Evolutionary conservation across 2,113 vertebrate species (phyloP).

Genomic region (Tapirus terrestris): DNA sequence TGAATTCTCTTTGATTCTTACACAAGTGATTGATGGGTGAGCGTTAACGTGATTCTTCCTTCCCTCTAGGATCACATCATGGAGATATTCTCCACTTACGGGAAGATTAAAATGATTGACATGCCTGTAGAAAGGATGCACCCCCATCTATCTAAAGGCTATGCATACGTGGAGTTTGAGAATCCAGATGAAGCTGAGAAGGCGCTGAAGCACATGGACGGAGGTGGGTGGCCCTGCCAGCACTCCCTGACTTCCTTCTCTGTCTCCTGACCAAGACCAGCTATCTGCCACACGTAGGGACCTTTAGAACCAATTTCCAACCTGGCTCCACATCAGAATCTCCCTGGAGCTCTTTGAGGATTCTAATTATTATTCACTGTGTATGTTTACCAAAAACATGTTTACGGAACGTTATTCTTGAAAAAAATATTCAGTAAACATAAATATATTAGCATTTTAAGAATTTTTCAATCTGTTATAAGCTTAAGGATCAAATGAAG

Average conservation of each 20-base stretch:
- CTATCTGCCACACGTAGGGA: background rate
- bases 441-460: conserved; percentile 30
- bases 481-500: background rate
- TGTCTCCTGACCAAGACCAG: background rate
- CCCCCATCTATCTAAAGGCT: conserved; percentile 95
- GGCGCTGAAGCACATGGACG: conserved; percentile 98
- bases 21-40: background rate
- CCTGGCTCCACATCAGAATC: background rate
- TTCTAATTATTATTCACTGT: background rate
- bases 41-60: background rate
- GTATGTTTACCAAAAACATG: background rate
- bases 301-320: background rate
- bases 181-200: conserved; percentile 95
- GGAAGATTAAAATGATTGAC: conserved; percentile 98
- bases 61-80: conserved; percentile 95
- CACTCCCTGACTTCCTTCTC: background rate
- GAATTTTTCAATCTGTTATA: conserved; percentile 17
- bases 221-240: conserved; percentile 87
- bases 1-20: background rate
- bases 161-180: conserved; percentile 97
- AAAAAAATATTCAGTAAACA: background rate
- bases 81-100: conserved; percentile 97
- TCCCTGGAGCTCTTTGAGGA: background rate
- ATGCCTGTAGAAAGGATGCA: conserved; percentile 96
- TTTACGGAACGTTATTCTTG: background rate